Evolutionary conservation across 2,888 invertebrate genomes (phyloP), one percentile per base, ranked within the genome.

Genomic region (Plebejus melissa): DNA sequence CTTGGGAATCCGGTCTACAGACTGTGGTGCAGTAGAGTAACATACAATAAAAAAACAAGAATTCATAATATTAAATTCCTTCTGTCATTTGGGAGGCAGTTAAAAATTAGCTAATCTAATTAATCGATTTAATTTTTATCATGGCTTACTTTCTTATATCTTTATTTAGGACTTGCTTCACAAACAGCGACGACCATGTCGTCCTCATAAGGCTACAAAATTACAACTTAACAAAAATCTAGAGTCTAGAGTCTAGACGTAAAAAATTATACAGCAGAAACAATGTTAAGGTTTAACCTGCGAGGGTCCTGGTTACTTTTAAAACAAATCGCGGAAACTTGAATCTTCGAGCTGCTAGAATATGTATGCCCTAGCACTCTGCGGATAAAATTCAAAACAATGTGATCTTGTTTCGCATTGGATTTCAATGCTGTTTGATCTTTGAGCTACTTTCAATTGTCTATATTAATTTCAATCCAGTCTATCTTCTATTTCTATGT

Each of bases 301-400:
- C n/a, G 69, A 77, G 69, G 70, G 71, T 76, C 74, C 74, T 75
- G 74, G 79, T 74, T 77, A 79, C 79, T 80, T 77, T 78, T 78
- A 79, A 80, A 80, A 78, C 80, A 80, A 82, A 82, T 81, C 79
- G 76, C 69, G 80, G 76, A 76, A 80, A 82, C 80, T 82, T 80
- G 80, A 81, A 81, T 81, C 84, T 82, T 80, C 79, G 84, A 86
- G 83, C 85, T 85, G 82, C 84, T 83, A 82, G 84, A 84, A 87
- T 86, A 86, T 85, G 84, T 84, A 86, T 86, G 83, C 80, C 81
- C 80, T 77, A 79, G 82, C 81, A 80, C 81, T 83, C 77, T 78
- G 79, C 77, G 81, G 80, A 82, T 82, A 82, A 82, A 83, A 83
- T 82, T 83, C 80, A 80, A 82, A 82, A 84, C 83, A 84, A 84